Percentiles rank a stretch among this genome's conserved stretches.
phyloP scores from a whole-genome alignment of 2,113 vertebrate genomes.

The Podarcis muralis region DNA sequence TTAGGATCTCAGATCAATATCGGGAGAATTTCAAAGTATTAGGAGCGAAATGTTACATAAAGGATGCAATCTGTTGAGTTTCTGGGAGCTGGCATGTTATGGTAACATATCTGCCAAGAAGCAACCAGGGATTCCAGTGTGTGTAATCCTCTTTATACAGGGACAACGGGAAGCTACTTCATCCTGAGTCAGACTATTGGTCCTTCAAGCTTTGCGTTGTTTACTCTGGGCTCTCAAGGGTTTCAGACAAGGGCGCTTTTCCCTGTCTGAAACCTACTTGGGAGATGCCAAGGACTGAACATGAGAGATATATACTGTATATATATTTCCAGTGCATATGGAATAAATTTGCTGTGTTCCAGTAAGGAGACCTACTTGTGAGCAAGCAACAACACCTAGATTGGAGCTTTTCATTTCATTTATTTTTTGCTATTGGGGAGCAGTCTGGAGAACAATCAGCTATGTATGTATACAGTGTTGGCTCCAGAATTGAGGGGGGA shows the following conservation, averaged over 20 bases:
- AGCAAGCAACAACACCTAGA: background rate
- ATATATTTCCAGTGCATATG: too few species aligned
- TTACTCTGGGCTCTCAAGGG: background rate
- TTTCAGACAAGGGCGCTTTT: background rate
- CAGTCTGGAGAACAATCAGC: background rate
- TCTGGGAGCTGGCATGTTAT: slow-evolving; percentile 46
- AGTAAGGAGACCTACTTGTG: background rate
- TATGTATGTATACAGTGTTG: background rate
- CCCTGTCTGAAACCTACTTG: background rate
- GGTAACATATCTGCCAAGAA: slow-evolving; percentile 45
- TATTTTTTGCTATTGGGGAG: background rate
- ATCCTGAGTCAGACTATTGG: background rate
- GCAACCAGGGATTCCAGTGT: slow-evolving; percentile 32
- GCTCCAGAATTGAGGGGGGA: background rate
- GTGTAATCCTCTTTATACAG: slow-evolving; percentile 25
- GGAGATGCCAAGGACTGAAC: background rate
- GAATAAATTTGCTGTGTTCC: background rate
- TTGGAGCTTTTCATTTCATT: background rate
- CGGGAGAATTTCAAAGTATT: slow-evolving; percentile 49
- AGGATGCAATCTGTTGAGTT: slow-evolving; percentile 43
- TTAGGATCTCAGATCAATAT: slow-evolving; percentile 51
- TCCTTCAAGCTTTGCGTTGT: slow-evolving; percentile 26
- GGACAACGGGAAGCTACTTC: background rate
- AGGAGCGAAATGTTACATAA: slow-evolving; percentile 57
- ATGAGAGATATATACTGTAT: background rate